Conservation (phyloP, 2,113 vertebrate species). For the Climacteris rufus region DNA sequence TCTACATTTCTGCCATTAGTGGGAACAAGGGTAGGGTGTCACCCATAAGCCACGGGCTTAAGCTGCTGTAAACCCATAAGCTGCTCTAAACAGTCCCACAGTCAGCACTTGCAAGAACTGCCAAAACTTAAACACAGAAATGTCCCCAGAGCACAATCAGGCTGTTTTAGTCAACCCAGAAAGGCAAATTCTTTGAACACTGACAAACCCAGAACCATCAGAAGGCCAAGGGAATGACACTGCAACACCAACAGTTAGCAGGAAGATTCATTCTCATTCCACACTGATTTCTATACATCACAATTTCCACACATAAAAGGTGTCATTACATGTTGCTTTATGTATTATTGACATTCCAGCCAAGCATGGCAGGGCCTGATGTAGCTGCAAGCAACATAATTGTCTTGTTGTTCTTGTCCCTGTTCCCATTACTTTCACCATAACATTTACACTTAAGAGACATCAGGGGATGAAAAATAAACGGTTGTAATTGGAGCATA, state of each 20-base stretch:
- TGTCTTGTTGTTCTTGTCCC: background rate
- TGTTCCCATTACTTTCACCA: background rate
- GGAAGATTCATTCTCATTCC: background rate
- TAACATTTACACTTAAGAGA: background rate
- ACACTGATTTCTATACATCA: rapidly evolving
- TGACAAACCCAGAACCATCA: background rate
- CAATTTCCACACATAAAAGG: background rate
- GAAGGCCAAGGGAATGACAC: background rate
- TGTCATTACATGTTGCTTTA: background rate
- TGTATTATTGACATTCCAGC: background rate
- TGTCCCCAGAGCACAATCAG: background rate
- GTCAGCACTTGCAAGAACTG: background rate
- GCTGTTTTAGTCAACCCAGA: background rate
- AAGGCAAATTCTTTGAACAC: background rate
- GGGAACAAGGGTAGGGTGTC: background rate
- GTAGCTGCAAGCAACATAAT: background rate
- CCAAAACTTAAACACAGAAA: background rate
- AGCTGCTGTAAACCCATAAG: slow-evolving; percentile 14
- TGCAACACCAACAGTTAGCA: background rate
- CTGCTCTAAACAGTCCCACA: background rate
- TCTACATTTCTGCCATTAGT: background rate
- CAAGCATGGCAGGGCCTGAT: background rate
- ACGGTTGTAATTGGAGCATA: background rate
- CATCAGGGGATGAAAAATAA: background rate
- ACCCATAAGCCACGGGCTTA: background rate